phyloP scores from a whole-genome alignment of 2,888 invertebrate genomes.

The Trachelus troglodyta region DNA sequence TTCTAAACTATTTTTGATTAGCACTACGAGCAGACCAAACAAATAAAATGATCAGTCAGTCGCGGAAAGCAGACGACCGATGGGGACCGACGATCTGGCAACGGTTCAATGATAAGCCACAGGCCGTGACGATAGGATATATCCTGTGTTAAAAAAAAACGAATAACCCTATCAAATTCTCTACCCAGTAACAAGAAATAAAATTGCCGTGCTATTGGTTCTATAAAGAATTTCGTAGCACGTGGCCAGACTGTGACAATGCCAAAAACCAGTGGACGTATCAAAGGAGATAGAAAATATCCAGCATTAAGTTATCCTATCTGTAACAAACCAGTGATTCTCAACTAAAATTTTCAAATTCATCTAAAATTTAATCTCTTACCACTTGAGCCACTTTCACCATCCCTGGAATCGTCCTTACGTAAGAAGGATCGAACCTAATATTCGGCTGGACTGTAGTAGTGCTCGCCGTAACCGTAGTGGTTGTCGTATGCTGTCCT shows the following conservation, averaged over 20 bases:
- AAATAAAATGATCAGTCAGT: not conserved
- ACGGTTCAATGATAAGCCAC: not conserved
- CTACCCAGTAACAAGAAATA: not conserved
- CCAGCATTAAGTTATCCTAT: not conserved
- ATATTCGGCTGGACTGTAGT: conserved; percentile 78
- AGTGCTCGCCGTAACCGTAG: conserved; percentile 68
- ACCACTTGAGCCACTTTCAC: conserved; percentile 83
- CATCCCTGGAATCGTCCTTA: conserved; percentile 79
- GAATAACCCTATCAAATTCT: not conserved
- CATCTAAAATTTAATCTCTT: conserved; percentile 62
- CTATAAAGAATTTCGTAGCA: not conserved
- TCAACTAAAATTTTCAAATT: not conserved
- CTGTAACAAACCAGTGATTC: too few species aligned
- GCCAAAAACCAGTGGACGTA: not conserved
- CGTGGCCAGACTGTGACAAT: not conserved
- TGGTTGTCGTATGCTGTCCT: conserved; percentile 79
- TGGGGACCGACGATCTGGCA: not conserved
- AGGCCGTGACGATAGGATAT: not conserved
- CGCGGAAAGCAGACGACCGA: not conserved
- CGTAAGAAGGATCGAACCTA: conserved; percentile 79
- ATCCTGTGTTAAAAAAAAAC: not conserved
- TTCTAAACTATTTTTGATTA: too few species aligned
- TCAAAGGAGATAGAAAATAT: not conserved
- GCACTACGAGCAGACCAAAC: too few species aligned
- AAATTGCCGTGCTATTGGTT: not conserved